Percentiles rank a stretch among this genome's conserved stretches.
These are phyloP conservation scores for Aegithalos caudatus DNA, from an alignment of 2,113 vertebrate species.

Conservation along the genomic window DNA sequence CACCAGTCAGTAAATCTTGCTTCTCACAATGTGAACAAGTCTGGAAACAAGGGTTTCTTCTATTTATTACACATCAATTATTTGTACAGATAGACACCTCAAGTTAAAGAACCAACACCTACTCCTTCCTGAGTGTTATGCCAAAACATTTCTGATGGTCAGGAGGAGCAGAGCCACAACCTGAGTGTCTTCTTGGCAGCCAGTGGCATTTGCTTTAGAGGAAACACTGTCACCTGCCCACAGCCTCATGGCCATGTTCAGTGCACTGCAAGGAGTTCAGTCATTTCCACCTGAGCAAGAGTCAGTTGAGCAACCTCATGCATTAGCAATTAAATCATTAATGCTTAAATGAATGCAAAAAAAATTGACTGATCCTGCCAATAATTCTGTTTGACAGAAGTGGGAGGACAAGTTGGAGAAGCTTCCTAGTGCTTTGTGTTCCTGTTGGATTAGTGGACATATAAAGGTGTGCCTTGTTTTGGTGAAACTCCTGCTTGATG, in stretches of 20 bases:
- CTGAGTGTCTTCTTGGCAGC: neutral
- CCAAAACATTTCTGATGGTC: neutral
- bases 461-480: neutral
- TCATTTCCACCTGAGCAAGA: neutral
- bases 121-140: neutral
- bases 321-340: neutral
- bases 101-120: neutral
- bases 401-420: neutral
- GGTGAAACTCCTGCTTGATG: neutral
- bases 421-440: neutral
- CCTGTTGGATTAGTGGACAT: neutral
- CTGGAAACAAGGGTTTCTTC: neutral
- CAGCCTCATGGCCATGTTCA: neutral
- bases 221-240: neutral
- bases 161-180: neutral
- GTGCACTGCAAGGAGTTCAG: neutral
- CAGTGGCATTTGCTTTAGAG: neutral
- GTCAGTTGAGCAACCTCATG: neutral
- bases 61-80: neutral
- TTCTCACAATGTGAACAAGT: neutral
- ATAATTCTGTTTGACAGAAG: neutral
- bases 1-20: neutral
- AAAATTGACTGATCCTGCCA: neutral
- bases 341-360: neutral
- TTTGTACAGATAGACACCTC: neutral